These are phyloP conservation scores for Nansenia antarctica DNA, from an alignment of 2,113 vertebrate species.

Conservation along the genomic window DNA sequence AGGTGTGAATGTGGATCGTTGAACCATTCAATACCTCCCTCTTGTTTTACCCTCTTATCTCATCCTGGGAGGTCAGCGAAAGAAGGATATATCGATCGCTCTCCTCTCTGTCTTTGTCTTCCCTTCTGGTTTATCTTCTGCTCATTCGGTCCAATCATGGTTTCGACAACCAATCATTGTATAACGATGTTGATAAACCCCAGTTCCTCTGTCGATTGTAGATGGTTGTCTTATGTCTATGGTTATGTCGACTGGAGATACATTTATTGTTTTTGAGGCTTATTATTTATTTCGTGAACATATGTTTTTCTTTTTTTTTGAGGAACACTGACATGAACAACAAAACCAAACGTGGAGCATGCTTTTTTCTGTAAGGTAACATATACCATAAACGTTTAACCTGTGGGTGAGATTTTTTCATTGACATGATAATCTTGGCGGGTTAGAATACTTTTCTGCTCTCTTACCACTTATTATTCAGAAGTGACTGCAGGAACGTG, in stretches of 20 bases:
- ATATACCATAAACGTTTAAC: neutral
- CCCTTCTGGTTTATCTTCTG: neutral
- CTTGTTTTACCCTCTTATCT: neutral
- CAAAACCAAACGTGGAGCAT: too few relatives aligned
- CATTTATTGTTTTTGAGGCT: too few relatives aligned
- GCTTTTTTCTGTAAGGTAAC: neutral
- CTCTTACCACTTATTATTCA: neutral
- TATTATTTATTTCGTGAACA: too few relatives aligned
- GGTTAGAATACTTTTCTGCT: neutral
- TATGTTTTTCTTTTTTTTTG: too few relatives aligned
- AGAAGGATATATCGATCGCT: neutral
- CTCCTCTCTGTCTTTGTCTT: neutral
- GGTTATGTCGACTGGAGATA: too few relatives aligned
- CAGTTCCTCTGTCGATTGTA: too few relatives aligned
- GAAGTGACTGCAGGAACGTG: neutral
- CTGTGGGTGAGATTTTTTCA: neutral
- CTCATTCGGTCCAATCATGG: neutral
- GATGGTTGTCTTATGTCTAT: too few relatives aligned
- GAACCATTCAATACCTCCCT: neutral
- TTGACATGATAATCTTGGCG: neutral
- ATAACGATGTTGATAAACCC: too few relatives aligned
- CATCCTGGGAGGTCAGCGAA: neutral
- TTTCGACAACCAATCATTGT: too few relatives aligned
- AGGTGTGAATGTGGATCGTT: neutral
- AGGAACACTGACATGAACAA: too few relatives aligned